Base-by-base conservation (phyloP, 37 sponge, comb jelly and placozoan genomes). In the Ianthella basta region DNA sequence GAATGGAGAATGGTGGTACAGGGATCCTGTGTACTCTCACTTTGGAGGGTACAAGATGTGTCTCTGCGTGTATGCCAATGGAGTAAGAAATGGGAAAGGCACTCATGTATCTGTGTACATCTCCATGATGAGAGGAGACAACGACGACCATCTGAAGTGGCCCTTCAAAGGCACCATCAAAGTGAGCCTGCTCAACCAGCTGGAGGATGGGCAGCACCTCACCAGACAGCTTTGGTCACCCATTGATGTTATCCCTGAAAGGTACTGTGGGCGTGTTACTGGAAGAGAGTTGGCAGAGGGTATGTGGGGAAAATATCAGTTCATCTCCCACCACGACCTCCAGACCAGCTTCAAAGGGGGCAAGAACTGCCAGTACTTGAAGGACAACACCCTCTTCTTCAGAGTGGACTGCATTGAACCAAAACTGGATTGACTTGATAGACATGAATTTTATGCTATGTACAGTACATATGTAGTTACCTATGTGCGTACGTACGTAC, bases 101-200 rank as follows among this genome's bases (percentile, higher is more conserved):
- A 38, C 86, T 15, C 68, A 86, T 30, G n/a, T 90, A 29, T 85
- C 90, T 4, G 90, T 86, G 23, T 82, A 65, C 29, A 77, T 61
- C 0, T 61, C 35, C 32, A 66, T 90, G 38, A 86, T 90, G 90
- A 30, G 40, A 27, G 90, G 90, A 59, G 56, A 90, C 39, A 60
- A 56, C 54, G 90, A 90, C 36, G 78, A 86, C 44, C 0, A 39
- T 2, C 79, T 90, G 41, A 68, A 82, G 37, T 90, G 86, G 86
- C 90, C 90, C 5, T 85, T 90, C 50, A 70, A 55, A 56, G 90
- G 82, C 32, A 77, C 60, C 40, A 78, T 90, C 38, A 67, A 78
- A 30, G 56, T 90, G 14, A 86, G 64, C 82, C 64, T 90, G 32
- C 83, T 86, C 54, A 90, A 90, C 82, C 86, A 85, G 50, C 64